These are phyloP conservation scores for Poeciliopsis turrubarensis DNA, from an alignment of 2,113 vertebrate species.

Conservation along the genomic window DNA sequence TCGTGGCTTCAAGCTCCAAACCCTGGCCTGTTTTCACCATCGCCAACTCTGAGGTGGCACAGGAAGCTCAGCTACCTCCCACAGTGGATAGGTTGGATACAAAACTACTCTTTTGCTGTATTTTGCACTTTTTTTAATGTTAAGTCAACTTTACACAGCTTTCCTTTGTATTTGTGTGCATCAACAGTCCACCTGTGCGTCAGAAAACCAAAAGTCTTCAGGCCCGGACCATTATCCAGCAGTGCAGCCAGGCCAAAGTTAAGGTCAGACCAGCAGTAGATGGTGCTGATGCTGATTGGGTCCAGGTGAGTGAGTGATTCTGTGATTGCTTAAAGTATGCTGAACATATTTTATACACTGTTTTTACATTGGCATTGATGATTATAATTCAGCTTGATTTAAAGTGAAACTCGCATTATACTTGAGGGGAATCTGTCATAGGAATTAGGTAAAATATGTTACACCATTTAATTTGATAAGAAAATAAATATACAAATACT, in stretches of 20 bases:
- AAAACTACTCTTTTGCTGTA: neutral
- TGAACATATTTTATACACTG: no score
- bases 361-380: no score
- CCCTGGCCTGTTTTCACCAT: slow-evolving; percentile 59
- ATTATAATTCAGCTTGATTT: no score
- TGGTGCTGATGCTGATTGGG: slow-evolving; percentile 80
- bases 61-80: neutral
- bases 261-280: slow-evolving; percentile 78
- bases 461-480: no score
- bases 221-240: slow-evolving; percentile 84
- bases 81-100: slow-evolving; percentile 18
- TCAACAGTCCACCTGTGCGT: slow-evolving; percentile 7
- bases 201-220: neutral
- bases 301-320: slow-evolving; percentile 78
- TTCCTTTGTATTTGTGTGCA: neutral
- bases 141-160: neutral
- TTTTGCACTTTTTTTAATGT: neutral
- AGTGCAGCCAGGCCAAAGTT: slow-evolving; percentile 80
- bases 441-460: no score
- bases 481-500: no score
- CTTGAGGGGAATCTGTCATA: no score
- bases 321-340: neutral
- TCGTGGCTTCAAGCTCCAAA: slow-evolving; percentile 47
- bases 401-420: no score
- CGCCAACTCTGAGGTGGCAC: neutral